Evolutionary conservation across 2,888 invertebrate genomes (phyloP).

Genomic region (Noctua pronuba): DNA sequence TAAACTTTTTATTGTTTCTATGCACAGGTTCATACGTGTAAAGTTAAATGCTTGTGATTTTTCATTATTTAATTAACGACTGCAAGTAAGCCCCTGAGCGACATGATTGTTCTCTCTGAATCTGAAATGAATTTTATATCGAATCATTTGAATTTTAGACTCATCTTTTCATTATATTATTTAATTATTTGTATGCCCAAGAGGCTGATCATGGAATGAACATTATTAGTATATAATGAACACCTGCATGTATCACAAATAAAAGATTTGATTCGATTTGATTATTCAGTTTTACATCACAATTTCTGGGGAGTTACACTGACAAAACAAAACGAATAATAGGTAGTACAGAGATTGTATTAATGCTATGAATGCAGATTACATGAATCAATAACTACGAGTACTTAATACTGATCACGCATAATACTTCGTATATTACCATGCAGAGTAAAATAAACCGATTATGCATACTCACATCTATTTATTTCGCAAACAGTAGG

Average conservation of each 20-base stretch:
- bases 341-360: not conserved
- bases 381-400: not conserved
- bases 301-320: not conserved
- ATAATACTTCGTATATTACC: not conserved
- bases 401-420: not conserved
- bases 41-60: not conserved
- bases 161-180: too few species aligned
- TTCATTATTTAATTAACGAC: not conserved
- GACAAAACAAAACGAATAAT: not conserved
- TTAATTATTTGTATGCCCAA: too few species aligned
- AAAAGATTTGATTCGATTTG: too few species aligned
- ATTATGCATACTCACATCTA: constrained; percentile 2
- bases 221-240: too few species aligned
- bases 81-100: not conserved
- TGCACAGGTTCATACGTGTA: not conserved
- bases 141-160: too few species aligned
- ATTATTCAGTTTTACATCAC: not conserved
- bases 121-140: too few species aligned
- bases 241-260: too few species aligned
- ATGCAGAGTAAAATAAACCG: not conserved
- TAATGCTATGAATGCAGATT: too few species aligned
- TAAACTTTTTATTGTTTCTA: not conserved
- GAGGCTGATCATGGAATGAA: too few species aligned
- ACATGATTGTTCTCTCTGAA: too few species aligned
- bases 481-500: constrained; percentile 15